Conservation (phyloP, 2,113 vertebrate genomes). For the Microtus oregoni region DNA sequence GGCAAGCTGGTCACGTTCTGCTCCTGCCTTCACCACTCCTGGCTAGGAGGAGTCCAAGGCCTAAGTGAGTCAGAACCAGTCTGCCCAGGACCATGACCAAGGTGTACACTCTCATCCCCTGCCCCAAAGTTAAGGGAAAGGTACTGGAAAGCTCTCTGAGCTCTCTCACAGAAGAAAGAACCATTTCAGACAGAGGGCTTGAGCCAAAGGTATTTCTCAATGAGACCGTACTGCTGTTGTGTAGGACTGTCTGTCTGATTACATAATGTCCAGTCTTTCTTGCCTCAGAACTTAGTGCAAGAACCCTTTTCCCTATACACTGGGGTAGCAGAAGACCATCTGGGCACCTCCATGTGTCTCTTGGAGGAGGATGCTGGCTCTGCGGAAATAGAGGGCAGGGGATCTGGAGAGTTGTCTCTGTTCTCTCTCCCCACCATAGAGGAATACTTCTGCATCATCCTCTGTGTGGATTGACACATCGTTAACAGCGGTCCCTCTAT, state of each 20-base stretch:
- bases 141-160: background rate
- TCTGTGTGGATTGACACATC: background rate
- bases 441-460: background rate
- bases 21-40: background rate
- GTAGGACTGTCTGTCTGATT: background rate
- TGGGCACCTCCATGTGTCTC: background rate
- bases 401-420: background rate
- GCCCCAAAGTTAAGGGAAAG: no score
- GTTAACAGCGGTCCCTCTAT: background rate
- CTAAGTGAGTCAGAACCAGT: background rate
- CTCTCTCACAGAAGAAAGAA: background rate
- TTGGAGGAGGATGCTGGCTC: background rate
- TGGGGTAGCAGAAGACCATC: background rate
- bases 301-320: background rate
- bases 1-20: background rate
- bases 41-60: background rate
- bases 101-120: background rate
- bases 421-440: background rate
- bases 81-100: background rate
- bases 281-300: background rate
- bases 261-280: background rate
- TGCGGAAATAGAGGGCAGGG: rapidly evolving
- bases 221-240: background rate
- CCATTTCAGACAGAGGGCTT: background rate
- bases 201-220: background rate